Conservation (phyloP, 2,113 vertebrate genomes). For the human region DNA sequence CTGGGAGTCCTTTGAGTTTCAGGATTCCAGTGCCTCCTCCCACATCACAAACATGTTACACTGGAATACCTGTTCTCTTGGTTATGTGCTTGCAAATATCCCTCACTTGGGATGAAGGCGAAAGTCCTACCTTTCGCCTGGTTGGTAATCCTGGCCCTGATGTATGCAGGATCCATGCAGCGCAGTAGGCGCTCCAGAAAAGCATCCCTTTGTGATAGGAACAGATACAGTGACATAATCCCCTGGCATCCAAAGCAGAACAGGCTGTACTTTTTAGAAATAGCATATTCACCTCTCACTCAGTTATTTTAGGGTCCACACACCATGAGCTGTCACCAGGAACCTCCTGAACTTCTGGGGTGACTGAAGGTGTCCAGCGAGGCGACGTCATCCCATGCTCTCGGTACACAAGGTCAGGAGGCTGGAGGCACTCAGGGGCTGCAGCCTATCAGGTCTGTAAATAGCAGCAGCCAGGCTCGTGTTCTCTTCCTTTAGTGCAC, state of each 20-base stretch:
- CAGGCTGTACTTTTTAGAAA: constrained; percentile 73
- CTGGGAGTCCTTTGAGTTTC: background rate
- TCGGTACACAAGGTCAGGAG: background rate
- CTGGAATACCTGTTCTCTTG: background rate
- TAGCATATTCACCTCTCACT: constrained; percentile 52
- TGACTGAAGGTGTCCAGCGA: constrained; percentile 29
- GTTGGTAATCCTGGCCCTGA: background rate
- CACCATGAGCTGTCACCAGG: constrained; percentile 60
- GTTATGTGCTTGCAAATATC: background rate
- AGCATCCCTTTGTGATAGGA: constrained; percentile 44
- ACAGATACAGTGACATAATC: constrained; percentile 20
- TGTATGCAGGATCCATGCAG: background rate
- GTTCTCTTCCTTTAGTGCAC: background rate
- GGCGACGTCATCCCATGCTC: background rate
- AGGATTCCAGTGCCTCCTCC: background rate
- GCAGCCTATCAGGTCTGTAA: background rate
- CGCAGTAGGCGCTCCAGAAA: constrained; percentile 20
- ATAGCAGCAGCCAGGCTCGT: background rate
- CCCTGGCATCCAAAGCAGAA: constrained; percentile 50
- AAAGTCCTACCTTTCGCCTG: constrained; percentile 25
- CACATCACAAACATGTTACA: background rate
- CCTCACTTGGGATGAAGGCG: background rate
- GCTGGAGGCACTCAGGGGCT: background rate
- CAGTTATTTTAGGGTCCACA: constrained; percentile 71
- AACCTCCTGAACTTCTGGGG: constrained; percentile 34